Base-by-base conservation (phyloP, 2,113 vertebrate species). In the Benitochromis conjunctus region DNA sequence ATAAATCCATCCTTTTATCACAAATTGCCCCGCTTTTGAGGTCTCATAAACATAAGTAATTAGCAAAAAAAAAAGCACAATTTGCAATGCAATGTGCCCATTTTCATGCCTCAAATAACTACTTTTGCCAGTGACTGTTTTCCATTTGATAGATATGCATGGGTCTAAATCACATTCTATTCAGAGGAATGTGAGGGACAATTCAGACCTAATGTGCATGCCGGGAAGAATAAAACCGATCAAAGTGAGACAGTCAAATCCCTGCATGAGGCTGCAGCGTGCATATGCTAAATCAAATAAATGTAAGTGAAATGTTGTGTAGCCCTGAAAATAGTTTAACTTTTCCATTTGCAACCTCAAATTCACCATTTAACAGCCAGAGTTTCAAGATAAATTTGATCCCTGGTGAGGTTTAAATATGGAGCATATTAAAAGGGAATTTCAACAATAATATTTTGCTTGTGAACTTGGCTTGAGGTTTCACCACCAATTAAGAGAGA, bases 1-100 rank as follows among this genome's bases (percentile, higher is more conserved):
- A 34, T 14, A 82, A 88, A 90, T 78, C 85, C 74, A 16, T 88
- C 64, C 69, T 82, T 86, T 87, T 86, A 86, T 91, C 91, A 90
- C 79, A 83, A 64, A 79, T 48, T n/a, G 53, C 78, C 80, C 2
- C 2, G 48, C 48, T 90, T 80, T 81, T 66, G 19, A 90, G 51
- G 24, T 56, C 51, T 57, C 29, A 38, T 9, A 86, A 62, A 77
- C 60, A 57, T 60, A 14, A 87, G 85, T 86, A 78, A 89, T 71
- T 80, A 82, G 38, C 26, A 10, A 77, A 80, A 64, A 77, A 80
- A 64, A 29, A 3, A n/a, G 48, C 4, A 2, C 29, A 55, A 71
- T 8, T 29, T 19, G 62, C 16, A 48, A 58, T 53, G 14, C 14
- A 12, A 66, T 31, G n/a, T 8, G 46, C 10, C 18, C 43, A 53